Evolutionary conservation across 37 sponge, comb jelly and placozoan genomes (phyloP).

Genomic region (Axinella damicornis): DNA sequence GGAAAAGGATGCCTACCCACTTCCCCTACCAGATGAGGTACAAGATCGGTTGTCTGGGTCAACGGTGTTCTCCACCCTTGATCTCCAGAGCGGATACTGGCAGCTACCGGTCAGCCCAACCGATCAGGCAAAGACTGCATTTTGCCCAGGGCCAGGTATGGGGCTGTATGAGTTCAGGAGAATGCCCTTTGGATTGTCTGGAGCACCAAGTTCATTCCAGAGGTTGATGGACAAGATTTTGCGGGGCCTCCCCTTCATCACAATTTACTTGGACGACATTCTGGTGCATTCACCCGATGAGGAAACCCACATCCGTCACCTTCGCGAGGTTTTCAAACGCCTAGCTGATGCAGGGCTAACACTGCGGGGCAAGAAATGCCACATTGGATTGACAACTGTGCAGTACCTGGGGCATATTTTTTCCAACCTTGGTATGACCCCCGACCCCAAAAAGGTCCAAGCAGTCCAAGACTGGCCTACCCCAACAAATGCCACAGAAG

Average conservation of each 20-base stretch:
- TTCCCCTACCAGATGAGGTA: constrained; percentile 76
- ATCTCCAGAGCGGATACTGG: constrained; percentile 73
- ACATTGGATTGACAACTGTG: constrained; percentile 40
- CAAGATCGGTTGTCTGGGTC: constrained; percentile 67
- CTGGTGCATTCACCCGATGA: constrained; percentile 28
- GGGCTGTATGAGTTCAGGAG: constrained; percentile 63
- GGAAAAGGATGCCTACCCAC: constrained; percentile 63
- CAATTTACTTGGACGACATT: constrained; percentile 62
- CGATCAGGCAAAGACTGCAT: constrained; percentile 64
- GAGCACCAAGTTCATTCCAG: constrained; percentile 72
- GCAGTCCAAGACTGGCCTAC: constrained; percentile 48
- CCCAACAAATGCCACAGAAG: constrained; percentile 21
- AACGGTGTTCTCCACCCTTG: constrained; percentile 55
- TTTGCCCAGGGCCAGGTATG: constrained; percentile 72
- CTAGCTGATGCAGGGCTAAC: constrained; percentile 64
- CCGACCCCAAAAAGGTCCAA: constrained; percentile 57
- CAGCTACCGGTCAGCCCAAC: constrained; percentile 62
- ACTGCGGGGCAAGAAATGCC: constrained; percentile 57
- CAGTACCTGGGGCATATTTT: constrained; percentile 59
- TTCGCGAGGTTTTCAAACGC: constrained; percentile 60
- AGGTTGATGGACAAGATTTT: constrained; percentile 60
- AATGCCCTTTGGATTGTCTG: constrained; percentile 65
- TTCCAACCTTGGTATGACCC: constrained; percentile 51
- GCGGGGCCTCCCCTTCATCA: constrained; percentile 51
- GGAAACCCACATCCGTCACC: constrained; percentile 33